phyloP scores from a whole-genome alignment of 2,888 invertebrate genomes.

The Agapetus fuscipes region DNA sequence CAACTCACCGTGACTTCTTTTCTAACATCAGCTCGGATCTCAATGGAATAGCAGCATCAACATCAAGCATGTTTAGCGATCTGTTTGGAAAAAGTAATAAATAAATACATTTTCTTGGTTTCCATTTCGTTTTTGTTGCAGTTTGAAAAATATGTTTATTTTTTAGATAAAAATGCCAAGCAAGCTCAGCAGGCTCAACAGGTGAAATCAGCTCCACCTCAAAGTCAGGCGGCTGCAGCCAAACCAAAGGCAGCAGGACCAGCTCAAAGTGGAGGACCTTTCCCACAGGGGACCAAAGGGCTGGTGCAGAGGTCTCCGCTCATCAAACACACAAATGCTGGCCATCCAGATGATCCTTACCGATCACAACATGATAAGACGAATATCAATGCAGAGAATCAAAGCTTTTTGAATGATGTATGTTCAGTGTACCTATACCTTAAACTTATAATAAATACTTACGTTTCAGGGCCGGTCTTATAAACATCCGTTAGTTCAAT shows the following conservation, averaged over 20 bases:
- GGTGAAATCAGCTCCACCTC: slow-evolving; percentile 28
- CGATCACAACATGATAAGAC: slow-evolving; percentile 61
- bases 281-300: slow-evolving; percentile 70
- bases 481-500: no score
- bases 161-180: slow-evolving; percentile 17
- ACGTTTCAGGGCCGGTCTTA: no score
- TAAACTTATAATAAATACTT: slow-evolving; percentile 2
- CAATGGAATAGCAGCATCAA: slow-evolving; percentile 87
- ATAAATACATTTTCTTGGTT: no score
- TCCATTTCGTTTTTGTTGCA: no score
- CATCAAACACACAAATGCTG: slow-evolving; percentile 69
- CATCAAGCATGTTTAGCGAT: slow-evolving; percentile 89
- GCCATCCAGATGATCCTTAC: slow-evolving; percentile 57
- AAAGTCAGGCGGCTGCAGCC: slow-evolving; percentile 30
- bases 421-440: slow-evolving; percentile 31
- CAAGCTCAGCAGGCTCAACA: slow-evolving; percentile 25
- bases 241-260: slow-evolving; percentile 40
- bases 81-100: no score
- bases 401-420: slow-evolving; percentile 86
- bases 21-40: slow-evolving; percentile 87
- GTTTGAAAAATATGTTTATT: no score
- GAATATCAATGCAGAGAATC: slow-evolving; percentile 80
- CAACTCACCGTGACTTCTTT: slow-evolving; percentile 73
- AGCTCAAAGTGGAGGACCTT: slow-evolving; percentile 60
- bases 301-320: slow-evolving; percentile 83